Evolutionary conservation across 1,140 invertebrate genomes (phyloP), one percentile per base, ranked within the genome.

Genomic region (Dreissena polymorpha): DNA sequence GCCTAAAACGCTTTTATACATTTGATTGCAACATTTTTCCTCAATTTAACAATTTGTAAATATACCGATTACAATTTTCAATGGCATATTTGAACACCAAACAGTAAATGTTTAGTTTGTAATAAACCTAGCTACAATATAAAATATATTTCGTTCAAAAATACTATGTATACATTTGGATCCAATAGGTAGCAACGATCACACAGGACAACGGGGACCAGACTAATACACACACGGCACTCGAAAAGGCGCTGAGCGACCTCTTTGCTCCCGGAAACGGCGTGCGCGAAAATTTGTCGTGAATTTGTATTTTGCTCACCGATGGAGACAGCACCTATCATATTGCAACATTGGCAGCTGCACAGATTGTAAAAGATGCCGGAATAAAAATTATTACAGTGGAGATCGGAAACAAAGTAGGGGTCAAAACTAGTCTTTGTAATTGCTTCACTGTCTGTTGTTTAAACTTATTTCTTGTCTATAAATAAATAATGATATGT

Each of bases 301-400:
- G 75, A 39, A 49, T 87, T 21, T 60, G 70, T 51, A 81, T 88
- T 18, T 50, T 88, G 29, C 63, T 86, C 39, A 88, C 87, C 7
- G 87, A 88, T 60, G 87, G 87, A 2, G 49, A 80, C n/a, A 85
- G 85, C 13, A 73, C 60, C 0, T 23, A 85, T 57, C 23, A 3
- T 10, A 16, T 10, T 0, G 14, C 6, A 16, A 86, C 85, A 60
- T n/a, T 73, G 25, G 14, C 57, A n/a, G 57, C 86, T 60, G 87
- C 87, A 0, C 18, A 70, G 16, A 13, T 74, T 13, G 55, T 76
- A 0, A 74, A 81, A 23, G 64, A 84, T 0, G 63, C 69, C 5
- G 82, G 79, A 2, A 81, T 87, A 50, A 29, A 21, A n/a, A 85
- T 88, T 39, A 68, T 85, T 64, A 86, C 74, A 14, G 71, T 86